Percentiles rank a stretch among this genome's conserved stretches.
Conservation (phyloP, 1,140 invertebrate species). For the Cyclargus thomasi region DNA sequence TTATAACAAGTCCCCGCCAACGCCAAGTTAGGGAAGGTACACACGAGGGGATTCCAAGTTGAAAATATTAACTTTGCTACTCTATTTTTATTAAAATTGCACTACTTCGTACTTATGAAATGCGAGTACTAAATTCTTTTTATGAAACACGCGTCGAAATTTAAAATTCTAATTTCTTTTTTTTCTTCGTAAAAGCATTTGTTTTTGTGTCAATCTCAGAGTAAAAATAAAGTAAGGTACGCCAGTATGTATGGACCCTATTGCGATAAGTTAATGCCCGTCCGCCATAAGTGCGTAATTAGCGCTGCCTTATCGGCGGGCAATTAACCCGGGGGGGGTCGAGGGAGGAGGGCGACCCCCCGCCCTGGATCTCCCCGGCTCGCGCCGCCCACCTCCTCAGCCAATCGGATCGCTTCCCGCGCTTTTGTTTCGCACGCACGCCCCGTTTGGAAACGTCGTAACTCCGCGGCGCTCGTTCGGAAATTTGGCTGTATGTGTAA, state of each 20-base stretch:
- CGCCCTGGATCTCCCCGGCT: slow-evolving; percentile 42
- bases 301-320: slow-evolving; percentile 73
- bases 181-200: too few relatives aligned
- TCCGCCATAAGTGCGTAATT: slow-evolving; percentile 75
- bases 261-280: slow-evolving; percentile 74
- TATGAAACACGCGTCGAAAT: too few relatives aligned
- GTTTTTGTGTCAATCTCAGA: too few relatives aligned
- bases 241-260: not conserved
- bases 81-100: too few relatives aligned
- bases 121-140: too few relatives aligned
- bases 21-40: not conserved
- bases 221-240: too few relatives aligned
- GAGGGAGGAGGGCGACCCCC: slow-evolving; percentile 31
- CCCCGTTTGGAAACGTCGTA: slow-evolving; percentile 68
- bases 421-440: slow-evolving; percentile 68
- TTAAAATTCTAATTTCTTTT: too few relatives aligned
- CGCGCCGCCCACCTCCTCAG: slow-evolving; percentile 67
- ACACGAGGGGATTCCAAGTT: not conserved
- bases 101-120: too few relatives aligned
- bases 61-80: too few relatives aligned
- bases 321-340: slow-evolving; percentile 66
- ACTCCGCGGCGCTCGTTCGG: slow-evolving; percentile 59
- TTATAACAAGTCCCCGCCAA: not conserved
- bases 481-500: slow-evolving; percentile 66
- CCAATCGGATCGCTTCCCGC: slow-evolving; percentile 68